Conservation (phyloP, 2,888 invertebrate genomes). For the Pseudanteris insignis region DNA sequence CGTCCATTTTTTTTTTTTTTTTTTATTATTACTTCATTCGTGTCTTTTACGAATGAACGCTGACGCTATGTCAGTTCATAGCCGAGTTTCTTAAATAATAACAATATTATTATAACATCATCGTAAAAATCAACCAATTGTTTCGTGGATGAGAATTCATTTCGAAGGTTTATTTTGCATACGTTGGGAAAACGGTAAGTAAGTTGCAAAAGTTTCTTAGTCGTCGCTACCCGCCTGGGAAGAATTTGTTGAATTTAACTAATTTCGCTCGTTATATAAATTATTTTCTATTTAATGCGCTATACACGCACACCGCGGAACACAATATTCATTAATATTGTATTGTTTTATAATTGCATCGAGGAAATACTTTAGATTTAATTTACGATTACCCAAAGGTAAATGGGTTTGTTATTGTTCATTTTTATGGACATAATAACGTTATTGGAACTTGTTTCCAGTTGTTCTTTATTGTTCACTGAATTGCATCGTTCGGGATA, state of each 20-base stretch:
- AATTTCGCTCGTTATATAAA: conserved; percentile 33
- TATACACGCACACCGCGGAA: conserved; percentile 9
- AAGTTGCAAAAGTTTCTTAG: conserved; percentile 25
- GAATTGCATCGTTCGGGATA: conserved; percentile 7
- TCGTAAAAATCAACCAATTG: conserved; percentile 18
- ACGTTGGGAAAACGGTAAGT: conserved; percentile 21
- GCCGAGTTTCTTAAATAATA: too few species aligned
- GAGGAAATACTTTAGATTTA: conserved; percentile 21
- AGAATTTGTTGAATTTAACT: conserved; percentile 17
- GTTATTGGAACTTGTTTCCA: conserved; percentile 13
- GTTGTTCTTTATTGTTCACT: conserved; percentile 15
- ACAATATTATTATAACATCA: too few species aligned
- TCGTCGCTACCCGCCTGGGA: neutral
- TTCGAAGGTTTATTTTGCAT: conserved; percentile 27
- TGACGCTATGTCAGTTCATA: too few species aligned
- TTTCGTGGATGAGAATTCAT: conserved; percentile 17
- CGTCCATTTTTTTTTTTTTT: conserved; percentile 21
- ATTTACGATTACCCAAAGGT: conserved; percentile 25
- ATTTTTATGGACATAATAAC: conserved; percentile 22
- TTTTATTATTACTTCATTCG: neutral
- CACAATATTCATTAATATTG: conserved; percentile 30
- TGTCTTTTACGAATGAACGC: conserved; percentile 28
- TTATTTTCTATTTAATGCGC: conserved; percentile 20
- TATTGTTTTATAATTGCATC: conserved; percentile 27
- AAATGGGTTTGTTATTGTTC: conserved; percentile 27